A percentile compares a stretch with the other conserved stretches of the same genome.
Conservation (phyloP, 2,888 invertebrate species). For the Torymus texanus region DNA sequence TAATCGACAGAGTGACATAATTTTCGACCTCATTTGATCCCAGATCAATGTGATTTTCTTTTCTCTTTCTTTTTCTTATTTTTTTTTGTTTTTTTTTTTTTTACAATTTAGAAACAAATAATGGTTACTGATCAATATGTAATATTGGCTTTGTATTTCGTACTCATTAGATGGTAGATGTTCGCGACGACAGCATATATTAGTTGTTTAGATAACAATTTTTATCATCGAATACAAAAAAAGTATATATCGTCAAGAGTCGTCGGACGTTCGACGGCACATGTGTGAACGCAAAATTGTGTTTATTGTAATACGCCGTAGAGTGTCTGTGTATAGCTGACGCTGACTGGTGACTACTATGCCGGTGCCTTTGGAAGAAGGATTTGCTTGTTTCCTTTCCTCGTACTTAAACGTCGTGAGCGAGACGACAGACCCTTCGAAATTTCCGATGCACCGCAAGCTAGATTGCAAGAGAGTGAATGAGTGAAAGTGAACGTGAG, state of each 20-base stretch:
- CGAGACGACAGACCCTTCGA: constrained; percentile 39
- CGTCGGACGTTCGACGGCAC: constrained; percentile 1
- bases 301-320: constrained; percentile 11
- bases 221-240: constrained; percentile 25
- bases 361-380: constrained; percentile 47
- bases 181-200: constrained; percentile 42
- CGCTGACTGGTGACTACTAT: constrained; percentile 39
- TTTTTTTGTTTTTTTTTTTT: constrained; percentile 55
- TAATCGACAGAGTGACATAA: constrained; percentile 23
- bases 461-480: constrained; percentile 1
- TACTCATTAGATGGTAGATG: constrained; percentile 45
- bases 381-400: constrained; percentile 43
- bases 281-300: constrained; percentile 49
- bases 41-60: constrained; percentile 45
- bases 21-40: constrained; percentile 33
- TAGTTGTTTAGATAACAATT: constrained; percentile 42
- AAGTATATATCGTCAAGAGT: neutral
- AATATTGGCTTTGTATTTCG: constrained; percentile 49
- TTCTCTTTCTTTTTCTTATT: constrained; percentile 5
- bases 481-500: constrained; percentile 1
- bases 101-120: constrained; percentile 39
- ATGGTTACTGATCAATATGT: constrained; percentile 39
- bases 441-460: constrained; percentile 39
- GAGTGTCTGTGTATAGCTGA: constrained; percentile 48
- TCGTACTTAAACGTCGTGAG: constrained; percentile 44